These are phyloP conservation scores for Melinaea marsaeus DNA, from an alignment of 2,888 invertebrate species.

Conservation along the genomic window DNA sequence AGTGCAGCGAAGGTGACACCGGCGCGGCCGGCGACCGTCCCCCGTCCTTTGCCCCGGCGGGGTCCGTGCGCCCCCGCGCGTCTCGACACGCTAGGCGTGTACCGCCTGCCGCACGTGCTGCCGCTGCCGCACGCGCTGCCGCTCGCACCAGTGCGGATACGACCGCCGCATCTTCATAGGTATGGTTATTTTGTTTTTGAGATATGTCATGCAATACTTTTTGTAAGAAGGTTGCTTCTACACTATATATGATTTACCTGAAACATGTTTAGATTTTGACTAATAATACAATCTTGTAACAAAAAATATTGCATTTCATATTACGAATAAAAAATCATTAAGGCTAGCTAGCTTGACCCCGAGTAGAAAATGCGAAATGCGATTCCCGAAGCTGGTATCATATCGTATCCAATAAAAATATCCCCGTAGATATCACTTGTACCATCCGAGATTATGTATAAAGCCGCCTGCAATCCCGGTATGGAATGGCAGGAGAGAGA, in stretches of 20 bases:
- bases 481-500: conserved; percentile 32
- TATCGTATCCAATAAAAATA: neutral
- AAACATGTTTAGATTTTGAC: no score
- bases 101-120: conserved; percentile 78
- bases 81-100: conserved; percentile 83
- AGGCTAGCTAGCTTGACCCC: neutral
- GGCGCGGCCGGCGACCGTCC: conserved; percentile 78
- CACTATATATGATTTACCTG: no score
- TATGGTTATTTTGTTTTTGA: conserved; percentile 30
- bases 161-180: conserved; percentile 59
- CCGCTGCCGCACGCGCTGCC: conserved; percentile 67
- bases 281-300: neutral
- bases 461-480: conserved; percentile 29
- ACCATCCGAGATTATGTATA: conserved; percentile 10
- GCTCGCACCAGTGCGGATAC: conserved; percentile 69
- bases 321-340: neutral
- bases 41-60: conserved; percentile 72
- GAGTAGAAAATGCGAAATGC: neutral
- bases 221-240: neutral
- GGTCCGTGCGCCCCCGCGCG: conserved; percentile 71
- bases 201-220: neutral
- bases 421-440: conserved; percentile 4
- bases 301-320: conserved; percentile 2
- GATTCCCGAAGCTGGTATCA: neutral
- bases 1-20: conserved; percentile 93